Evolutionary conservation across 92 coral and sea anemone genomes (phyloP).

Genomic region (Phenganax stokvisi): DNA sequence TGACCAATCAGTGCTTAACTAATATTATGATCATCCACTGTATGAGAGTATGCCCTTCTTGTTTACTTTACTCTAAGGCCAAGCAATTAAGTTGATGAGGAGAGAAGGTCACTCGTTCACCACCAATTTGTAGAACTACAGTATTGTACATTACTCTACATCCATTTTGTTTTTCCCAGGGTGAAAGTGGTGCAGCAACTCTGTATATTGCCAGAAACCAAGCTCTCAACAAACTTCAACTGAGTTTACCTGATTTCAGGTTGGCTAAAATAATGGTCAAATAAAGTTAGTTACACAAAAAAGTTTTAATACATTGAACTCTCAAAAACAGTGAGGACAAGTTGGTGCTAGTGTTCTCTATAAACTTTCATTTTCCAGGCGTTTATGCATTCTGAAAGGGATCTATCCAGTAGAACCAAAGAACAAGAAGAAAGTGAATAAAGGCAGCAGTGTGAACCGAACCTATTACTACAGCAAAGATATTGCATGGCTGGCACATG

Average conservation of each 20-base stretch:
- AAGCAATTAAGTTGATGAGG: too few species aligned
- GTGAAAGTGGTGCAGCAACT: conserved; percentile 90
- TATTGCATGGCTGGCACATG: conserved; percentile 88
- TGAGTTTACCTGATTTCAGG: conserved; percentile 95
- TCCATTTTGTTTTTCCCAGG: conserved; percentile 45
- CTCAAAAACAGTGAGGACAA: neutral
- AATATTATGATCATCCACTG: too few species aligned
- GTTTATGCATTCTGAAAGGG: conserved; percentile 89
- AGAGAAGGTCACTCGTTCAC: too few species aligned
- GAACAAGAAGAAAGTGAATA: conserved; percentile 94
- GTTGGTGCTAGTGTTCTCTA: neutral
- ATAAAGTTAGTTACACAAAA: too few species aligned
- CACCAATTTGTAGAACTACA: neutral
- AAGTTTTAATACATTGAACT: too few species aligned
- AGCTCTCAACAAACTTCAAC: conserved; percentile 85
- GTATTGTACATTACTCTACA: neutral
- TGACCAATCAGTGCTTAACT: too few species aligned
- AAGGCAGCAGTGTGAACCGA: conserved; percentile 82
- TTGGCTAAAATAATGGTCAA: conserved; percentile 4
- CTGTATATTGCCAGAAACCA: conserved; percentile 80
- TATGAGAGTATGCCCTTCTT: too few species aligned
- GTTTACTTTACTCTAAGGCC: too few species aligned
- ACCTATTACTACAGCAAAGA: conserved; percentile 83
- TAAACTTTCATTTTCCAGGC: conserved; percentile 45
- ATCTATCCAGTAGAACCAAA: conserved; percentile 96